These are phyloP conservation scores for Galleria mellonella DNA, from an alignment of 1,140 invertebrate species.

Conservation along the genomic window DNA sequence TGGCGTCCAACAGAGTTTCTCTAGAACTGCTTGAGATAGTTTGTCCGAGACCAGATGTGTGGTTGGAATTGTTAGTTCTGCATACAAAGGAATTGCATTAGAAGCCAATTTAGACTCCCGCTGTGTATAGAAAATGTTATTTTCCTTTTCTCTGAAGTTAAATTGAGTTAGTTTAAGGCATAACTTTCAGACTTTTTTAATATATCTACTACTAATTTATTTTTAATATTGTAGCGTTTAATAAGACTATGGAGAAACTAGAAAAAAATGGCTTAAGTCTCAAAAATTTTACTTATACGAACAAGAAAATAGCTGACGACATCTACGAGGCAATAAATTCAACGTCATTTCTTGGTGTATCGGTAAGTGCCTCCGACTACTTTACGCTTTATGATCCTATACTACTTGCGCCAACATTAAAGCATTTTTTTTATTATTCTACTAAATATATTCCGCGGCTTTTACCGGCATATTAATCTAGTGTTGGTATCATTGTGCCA, in stretches of 20 bases:
- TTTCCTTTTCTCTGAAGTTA: not conserved
- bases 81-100: not conserved
- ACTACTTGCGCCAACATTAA: not conserved
- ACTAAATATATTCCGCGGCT: too few species aligned
- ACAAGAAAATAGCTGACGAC: slow-evolving; percentile 94
- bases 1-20: too few species aligned
- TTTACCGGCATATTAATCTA: too few species aligned
- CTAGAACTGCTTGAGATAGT: not conserved
- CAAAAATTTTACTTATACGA: slow-evolving; percentile 98
- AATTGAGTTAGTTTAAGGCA: too few species aligned
- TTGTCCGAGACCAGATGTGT: not conserved
- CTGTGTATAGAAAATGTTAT: too few species aligned
- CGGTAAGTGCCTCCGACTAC: slow-evolving; percentile 79
- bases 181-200: too few species aligned
- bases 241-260: slow-evolving; percentile 94
- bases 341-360: slow-evolving; percentile 97
- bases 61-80: slow-evolving; percentile 4
- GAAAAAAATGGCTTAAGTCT: slow-evolving; percentile 85
- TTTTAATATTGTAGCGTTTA: slow-evolving; percentile 83
- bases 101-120: too few species aligned
- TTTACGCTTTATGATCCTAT: not conserved
- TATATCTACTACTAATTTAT: too few species aligned
- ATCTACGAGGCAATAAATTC: slow-evolving; percentile 98
- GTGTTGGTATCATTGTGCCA: too few species aligned
- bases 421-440: not conserved